Evolutionary conservation across 2,113 vertebrate genomes (phyloP).

Genomic region (Ammodramus savannarum): DNA sequence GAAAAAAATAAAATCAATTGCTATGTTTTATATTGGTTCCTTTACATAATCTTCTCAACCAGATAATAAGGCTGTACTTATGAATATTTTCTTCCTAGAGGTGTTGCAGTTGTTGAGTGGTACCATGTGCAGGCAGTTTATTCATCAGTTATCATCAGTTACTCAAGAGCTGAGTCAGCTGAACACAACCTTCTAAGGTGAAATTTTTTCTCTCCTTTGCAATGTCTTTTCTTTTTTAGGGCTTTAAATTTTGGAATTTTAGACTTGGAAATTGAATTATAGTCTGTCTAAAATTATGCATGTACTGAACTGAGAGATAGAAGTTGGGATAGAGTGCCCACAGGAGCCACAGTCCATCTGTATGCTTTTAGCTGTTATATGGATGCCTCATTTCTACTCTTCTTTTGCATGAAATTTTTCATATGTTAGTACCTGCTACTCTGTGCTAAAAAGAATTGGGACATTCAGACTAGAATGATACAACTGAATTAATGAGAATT

Average conservation of each 20-base stretch:
- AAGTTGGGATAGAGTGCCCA: neutral
- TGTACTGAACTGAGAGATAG: neutral
- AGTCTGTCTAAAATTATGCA: neutral
- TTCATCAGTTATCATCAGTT: neutral
- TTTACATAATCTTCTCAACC: neutral
- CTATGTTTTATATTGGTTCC: neutral
- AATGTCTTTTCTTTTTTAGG: neutral
- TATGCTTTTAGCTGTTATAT: neutral
- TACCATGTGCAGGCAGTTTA: neutral
- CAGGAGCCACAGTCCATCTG: neutral
- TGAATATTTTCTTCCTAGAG: neutral
- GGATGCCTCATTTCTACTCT: neutral
- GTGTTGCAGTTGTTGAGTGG: neutral
- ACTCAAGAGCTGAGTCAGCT: neutral
- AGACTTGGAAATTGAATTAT: neutral
- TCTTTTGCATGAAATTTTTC: neutral
- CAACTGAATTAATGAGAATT: neutral
- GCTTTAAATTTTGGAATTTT: neutral
- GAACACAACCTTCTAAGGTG: neutral
- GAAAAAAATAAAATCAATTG: neutral
- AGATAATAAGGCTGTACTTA: neutral
- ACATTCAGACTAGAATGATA: neutral
- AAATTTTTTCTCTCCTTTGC: neutral
- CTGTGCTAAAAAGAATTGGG: neutral
- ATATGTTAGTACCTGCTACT: neutral